These are phyloP conservation scores for Macrotus californicus DNA, from an alignment of 2,113 vertebrate species.

Conservation along the genomic window DNA sequence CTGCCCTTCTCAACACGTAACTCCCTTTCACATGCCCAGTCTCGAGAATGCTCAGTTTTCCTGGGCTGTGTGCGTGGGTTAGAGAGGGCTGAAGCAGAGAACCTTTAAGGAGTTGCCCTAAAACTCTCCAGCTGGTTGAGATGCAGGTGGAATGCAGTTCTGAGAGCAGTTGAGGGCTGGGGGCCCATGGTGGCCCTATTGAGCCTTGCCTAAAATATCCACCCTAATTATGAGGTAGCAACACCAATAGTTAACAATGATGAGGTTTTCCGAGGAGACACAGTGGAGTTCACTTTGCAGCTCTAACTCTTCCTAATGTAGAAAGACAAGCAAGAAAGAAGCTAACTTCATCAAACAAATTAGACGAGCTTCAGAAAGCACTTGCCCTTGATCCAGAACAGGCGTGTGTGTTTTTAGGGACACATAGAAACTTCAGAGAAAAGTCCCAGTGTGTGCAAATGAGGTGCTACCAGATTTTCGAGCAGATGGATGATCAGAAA, in stretches of 20 bases:
- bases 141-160: not conserved
- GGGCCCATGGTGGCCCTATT: not conserved
- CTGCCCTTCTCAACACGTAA: not conserved
- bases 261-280: not conserved
- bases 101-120: not conserved
- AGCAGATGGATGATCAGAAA: not conserved
- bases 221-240: not conserved
- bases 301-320: not conserved
- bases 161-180: not conserved
- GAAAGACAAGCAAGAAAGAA: not conserved
- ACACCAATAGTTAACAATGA: not conserved
- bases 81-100: not conserved
- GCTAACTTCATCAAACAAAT: not conserved
- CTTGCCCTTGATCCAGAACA: rapidly evolving
- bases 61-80: not conserved
- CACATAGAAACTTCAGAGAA: not conserved
- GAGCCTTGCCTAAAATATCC: not conserved
- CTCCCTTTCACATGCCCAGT: not conserved
- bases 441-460: not conserved
- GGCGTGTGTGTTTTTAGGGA: not conserved
- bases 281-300: not conserved
- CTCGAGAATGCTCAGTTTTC: not conserved
- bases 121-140: not conserved
- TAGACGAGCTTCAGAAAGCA: not conserved
- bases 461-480: not conserved